Evolutionary conservation across 2,888 invertebrate species (phyloP).

Genomic region (Drosophila meridiana): DNA sequence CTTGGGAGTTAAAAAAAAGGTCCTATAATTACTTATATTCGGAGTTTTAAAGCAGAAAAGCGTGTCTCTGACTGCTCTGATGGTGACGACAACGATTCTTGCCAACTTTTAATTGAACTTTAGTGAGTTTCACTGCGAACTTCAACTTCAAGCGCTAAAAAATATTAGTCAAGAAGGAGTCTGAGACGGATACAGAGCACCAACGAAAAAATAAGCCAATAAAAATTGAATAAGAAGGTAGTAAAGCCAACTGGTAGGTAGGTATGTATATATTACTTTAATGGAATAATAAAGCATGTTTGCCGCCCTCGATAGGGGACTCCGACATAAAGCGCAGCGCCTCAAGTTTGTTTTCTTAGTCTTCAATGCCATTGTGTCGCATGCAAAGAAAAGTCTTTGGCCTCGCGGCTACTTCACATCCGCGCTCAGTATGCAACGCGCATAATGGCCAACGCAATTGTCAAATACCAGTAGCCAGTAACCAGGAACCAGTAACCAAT

Average conservation of each 20-base stretch:
- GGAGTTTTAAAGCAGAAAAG: constrained; percentile 34
- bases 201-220: constrained; percentile 6
- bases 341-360: constrained; percentile 71
- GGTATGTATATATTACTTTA: constrained; percentile 65
- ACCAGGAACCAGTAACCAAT: constrained; percentile 29
- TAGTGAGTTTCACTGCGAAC: constrained; percentile 55
- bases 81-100: constrained; percentile 23
- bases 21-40: constrained; percentile 13
- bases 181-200: constrained; percentile 2
- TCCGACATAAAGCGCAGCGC: constrained; percentile 28
- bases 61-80: constrained; percentile 1
- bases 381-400: constrained; percentile 17
- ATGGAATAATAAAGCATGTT: constrained; percentile 81
- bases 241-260: constrained; percentile 10
- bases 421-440: constrained; percentile 45
- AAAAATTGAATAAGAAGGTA: constrained; percentile 48
- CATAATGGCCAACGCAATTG: constrained; percentile 54
- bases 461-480: constrained; percentile 45
- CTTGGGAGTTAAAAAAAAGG: neutral
- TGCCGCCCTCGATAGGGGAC: constrained; percentile 43
- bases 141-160: constrained; percentile 43
- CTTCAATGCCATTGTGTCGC: constrained; percentile 59
- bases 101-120: constrained; percentile 78
- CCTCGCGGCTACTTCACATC: constrained; percentile 19
- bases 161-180: constrained; percentile 23